These are phyloP conservation scores for Oreotrochilus melanogaster DNA, from an alignment of 2,113 vertebrate species.

Conservation along the genomic window DNA sequence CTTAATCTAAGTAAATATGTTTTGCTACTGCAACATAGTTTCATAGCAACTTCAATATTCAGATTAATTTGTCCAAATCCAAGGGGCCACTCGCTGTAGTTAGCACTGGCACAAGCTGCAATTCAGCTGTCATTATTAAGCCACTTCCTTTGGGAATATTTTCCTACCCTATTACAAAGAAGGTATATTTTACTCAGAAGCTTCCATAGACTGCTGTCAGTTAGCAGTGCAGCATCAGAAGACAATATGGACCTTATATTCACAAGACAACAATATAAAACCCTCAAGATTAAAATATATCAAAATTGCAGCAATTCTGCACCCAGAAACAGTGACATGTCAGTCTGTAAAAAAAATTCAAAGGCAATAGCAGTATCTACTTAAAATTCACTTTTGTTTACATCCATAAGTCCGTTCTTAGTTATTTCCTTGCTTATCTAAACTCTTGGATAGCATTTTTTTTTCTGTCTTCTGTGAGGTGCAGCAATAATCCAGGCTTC, in stretches of 20 bases:
- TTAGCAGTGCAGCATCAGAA: not conserved
- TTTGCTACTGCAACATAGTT: not conserved
- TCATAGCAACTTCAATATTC: not conserved
- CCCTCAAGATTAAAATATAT: not conserved
- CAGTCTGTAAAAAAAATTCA: not conserved
- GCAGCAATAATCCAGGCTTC: not conserved
- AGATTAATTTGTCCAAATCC: not conserved
- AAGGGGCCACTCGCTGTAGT: not conserved
- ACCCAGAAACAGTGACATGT: not conserved
- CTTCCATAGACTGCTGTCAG: not conserved
- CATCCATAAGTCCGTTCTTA: not conserved
- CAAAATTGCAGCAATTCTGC: not conserved
- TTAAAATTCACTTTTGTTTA: not conserved
- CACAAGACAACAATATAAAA: not conserved
- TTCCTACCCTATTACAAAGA: not conserved
- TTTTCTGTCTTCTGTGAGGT: not conserved
- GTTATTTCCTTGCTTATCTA: not conserved
- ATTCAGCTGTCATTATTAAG: not conserved
- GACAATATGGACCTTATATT: not conserved
- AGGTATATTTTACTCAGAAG: not conserved
- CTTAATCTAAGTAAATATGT: not conserved
- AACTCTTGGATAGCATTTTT: not conserved
- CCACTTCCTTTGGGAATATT: not conserved
- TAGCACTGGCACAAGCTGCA: not conserved
- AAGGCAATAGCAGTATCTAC: not conserved